Percentiles rank a stretch among this genome's conserved stretches.
These are phyloP conservation scores for Drosophila fungiperda DNA, from an alignment of 2,888 invertebrate species.

Conservation along the genomic window DNA sequence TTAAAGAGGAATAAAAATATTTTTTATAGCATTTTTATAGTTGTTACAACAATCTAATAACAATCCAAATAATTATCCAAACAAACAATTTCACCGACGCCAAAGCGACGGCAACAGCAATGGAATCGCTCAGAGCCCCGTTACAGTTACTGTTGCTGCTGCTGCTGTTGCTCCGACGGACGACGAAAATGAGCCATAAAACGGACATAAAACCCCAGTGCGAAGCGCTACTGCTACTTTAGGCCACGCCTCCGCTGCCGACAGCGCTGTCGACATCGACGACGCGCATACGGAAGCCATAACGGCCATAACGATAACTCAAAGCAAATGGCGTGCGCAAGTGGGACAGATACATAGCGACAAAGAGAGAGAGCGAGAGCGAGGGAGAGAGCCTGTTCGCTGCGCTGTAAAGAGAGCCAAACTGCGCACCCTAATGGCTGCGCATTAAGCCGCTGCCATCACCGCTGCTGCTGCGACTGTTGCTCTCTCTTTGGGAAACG, in stretches of 20 bases:
- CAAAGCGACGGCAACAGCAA: constrained; percentile 72
- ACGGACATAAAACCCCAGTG: constrained; percentile 71
- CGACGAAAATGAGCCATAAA: constrained; percentile 76
- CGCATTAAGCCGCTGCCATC: constrained; percentile 45
- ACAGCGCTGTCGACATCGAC: constrained; percentile 50
- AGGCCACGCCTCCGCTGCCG: constrained; percentile 79
- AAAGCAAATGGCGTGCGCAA: constrained; percentile 68
- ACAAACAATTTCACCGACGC: constrained; percentile 77
- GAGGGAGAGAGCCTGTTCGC: constrained; percentile 3
- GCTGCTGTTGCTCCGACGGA: constrained; percentile 60
- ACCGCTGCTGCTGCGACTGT: constrained; percentile 17
- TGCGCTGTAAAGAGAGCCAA: constrained; percentile 46
- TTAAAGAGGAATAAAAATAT: constrained; percentile 81
- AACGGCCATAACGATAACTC: constrained; percentile 84
- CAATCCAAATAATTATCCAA: constrained; percentile 83
- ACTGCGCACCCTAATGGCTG: constrained; percentile 70
- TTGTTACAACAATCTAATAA: constrained; percentile 83
- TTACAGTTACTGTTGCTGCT: constrained; percentile 42
- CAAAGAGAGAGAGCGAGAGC: constrained; percentile 2
- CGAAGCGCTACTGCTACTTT: constrained; percentile 71
- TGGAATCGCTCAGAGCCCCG: constrained; percentile 46
- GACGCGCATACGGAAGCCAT: constrained; percentile 85
- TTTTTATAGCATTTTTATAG: constrained; percentile 82
- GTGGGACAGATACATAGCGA: constrained; percentile 60
- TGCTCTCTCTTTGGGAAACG: constrained; percentile 25